Base-by-base conservation (phyloP, 2,797 vertebrate genomes). In the Alectoris magna region DNA sequence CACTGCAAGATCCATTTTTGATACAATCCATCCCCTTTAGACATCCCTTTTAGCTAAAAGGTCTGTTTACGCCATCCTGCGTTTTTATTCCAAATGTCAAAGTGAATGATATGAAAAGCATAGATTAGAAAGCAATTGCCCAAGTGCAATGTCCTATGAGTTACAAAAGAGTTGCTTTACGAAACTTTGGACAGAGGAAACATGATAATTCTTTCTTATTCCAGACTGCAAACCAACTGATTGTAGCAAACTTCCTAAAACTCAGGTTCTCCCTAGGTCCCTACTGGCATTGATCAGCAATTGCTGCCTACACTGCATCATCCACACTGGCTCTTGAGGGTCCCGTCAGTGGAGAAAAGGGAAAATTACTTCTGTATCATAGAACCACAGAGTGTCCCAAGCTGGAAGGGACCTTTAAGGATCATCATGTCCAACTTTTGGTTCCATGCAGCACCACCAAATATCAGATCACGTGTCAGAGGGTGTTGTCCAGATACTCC, bases 71-170 rank as follows among this genome's bases (percentile, higher is more conserved):
- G 4, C 60, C 38, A 4, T 68, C 73, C 55, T 66, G 87, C 22
- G 58, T 14, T 94, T 95, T 92, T 84, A 75, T 84, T 88, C 63
- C 76, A 95, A 88, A 93, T 88, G 90, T 88, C 91, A 96, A 60
- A 91, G 43, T 58, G 79, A 83, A 62, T 43, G 34, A 71, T 87
- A 87, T 34, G 76, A 92, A 76, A 91, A 84, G 63, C 72, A 59
- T 2, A 85, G 88, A 92, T 96, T 94, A 93, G 86, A 72, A 93
- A 92, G 83, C 56, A 95, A 76, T 90, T 84, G 70, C 73, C 67
- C 87, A 73, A 88, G 51, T 44, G 19, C 55, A 70, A 11, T 34
- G 69, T 79, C 58, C 39, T 88, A 43, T 89, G 76, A 93, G 93
- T 34, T n/a, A 75, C 73, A 69, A 64, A 71, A 34, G n/a, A 74